Evolutionary conservation across 2,113 vertebrate species (phyloP).

Genomic region (Amblyornis subalaris): DNA sequence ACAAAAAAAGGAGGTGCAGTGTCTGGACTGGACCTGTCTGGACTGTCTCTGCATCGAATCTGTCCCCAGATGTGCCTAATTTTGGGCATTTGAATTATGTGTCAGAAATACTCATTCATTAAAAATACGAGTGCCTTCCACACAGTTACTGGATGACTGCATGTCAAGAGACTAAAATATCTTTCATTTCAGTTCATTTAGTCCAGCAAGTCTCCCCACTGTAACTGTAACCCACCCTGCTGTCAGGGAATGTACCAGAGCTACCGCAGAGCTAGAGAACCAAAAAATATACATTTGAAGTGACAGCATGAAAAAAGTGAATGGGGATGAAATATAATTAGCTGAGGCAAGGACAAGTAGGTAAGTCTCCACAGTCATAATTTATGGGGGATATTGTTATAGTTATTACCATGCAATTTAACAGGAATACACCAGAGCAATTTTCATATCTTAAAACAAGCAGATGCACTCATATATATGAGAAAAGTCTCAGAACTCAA

Average conservation of each 20-base stretch:
- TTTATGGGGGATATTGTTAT: constrained; percentile 63
- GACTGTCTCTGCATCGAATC: not conserved
- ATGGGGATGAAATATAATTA: constrained; percentile 55
- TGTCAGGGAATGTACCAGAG: constrained; percentile 9
- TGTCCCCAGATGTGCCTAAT: not conserved
- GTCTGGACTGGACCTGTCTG: not conserved
- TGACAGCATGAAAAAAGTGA: constrained; percentile 43
- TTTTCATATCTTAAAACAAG: constrained; percentile 36
- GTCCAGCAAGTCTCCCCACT: constrained; percentile 1
- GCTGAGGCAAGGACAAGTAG: constrained; percentile 61
- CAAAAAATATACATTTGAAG: constrained; percentile 46
- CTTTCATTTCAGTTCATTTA: constrained; percentile 28
- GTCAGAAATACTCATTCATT: not conserved
- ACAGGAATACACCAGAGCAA: constrained; percentile 65
- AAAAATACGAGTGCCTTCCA: not conserved
- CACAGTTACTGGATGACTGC: not conserved
- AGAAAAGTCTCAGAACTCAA: constrained; percentile 42
- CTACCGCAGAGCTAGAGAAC: not conserved
- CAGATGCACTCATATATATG: constrained; percentile 25
- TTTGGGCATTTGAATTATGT: not conserved
- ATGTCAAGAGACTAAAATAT: not conserved
- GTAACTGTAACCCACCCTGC: constrained; percentile 25
- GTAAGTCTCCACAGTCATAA: constrained; percentile 53
- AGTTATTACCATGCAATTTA: constrained; percentile 69
- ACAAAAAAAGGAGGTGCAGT: not conserved